Evolutionary conservation across 2,797 vertebrate species (phyloP), one percentile per base, ranked within the genome.

Genomic region (Bryconaethiops microstoma): DNA sequence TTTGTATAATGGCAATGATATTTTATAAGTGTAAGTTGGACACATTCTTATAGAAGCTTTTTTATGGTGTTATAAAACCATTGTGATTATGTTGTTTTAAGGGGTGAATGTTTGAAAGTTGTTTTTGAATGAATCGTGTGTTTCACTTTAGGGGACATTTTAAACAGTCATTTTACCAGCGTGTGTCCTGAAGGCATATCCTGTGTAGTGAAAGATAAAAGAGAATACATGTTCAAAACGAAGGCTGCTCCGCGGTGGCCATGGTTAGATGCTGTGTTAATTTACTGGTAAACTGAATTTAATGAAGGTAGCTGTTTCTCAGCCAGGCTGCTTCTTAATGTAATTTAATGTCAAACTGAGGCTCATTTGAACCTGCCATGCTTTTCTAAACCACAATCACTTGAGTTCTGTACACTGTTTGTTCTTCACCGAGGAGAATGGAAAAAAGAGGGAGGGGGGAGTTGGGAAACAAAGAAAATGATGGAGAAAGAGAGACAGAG

Each of bases 121-220:
- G n/a, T n/a, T n/a, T n/a, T n/a, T n/a, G n/a, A 12, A 68, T 12
- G 17, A 42, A 68, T 9, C 19, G 21, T 25, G n/a, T 8, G 5
- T 12, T 12, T 12, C 57, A 12, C 12, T 60, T 23, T 2, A 23
- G 4, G 57, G 57, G 57, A 60, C 6, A 8, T 17, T 7, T 25
- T 14, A 2, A 23, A 1, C n/a, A 35, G 62, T 14, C 16, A 7
- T 3, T 60, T 60, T 1, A 7, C 12, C 48, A 10, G n/a, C 7
- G 6, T 40, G 63, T 65, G 29, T 4, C 8, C 35, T 42, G 39
- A 42, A 9, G 40, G 23, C 65, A 48, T n/a, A 21, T 69, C 65
- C 65, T 69, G 48, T 50, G 19, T n/a, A 23, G 42, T 23, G n/a
- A 48, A 25, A 62, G 60, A 62, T 62, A 62, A 62, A 62, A 62